phyloP scores from a whole-genome alignment of 1,140 invertebrate genomes.

The Thalassaphorura encarpata region DNA sequence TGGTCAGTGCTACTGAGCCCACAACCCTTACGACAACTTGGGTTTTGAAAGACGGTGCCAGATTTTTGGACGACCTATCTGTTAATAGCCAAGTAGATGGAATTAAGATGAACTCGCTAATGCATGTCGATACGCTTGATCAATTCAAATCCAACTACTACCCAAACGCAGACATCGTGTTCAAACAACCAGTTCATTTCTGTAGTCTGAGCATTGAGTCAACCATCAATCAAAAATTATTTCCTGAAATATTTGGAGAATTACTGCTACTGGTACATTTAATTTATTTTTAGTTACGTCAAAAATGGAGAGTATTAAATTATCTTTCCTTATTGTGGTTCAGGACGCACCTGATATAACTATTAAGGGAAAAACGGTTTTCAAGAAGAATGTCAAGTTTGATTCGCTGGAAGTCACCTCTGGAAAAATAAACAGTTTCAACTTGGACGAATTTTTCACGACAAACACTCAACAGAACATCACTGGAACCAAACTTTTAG shows the following conservation, averaged over 20 bases:
- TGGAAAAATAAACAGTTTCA: constrained; percentile 8
- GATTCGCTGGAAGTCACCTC: not conserved
- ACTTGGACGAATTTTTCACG: constrained; percentile 6
- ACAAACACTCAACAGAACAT: constrained; percentile 7
- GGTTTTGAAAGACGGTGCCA: not conserved
- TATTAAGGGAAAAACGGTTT: constrained; percentile 3
- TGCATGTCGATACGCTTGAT: constrained; percentile 2
- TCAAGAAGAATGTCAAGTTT: constrained; percentile 1
- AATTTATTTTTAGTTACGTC: no score
- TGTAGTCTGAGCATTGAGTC: not conserved
- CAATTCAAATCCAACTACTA: not conserved
- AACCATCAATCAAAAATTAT: constrained; percentile 11
- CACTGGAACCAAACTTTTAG: not conserved
- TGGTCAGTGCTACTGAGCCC: not conserved
- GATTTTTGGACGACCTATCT: not conserved
- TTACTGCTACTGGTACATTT: constrained; percentile 15
- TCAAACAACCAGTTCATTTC: constrained; percentile 1
- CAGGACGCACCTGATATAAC: not conserved
- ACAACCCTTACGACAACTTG: not conserved
- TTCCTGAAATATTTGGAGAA: constrained; percentile 16
- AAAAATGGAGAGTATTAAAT: no score
- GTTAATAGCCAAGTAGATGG: constrained; percentile 4
- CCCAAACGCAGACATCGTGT: constrained; percentile 12
- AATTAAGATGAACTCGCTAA: constrained; percentile 3
- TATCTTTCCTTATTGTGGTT: no score